Evolutionary conservation across 92 coral and sea anemone species (phyloP), one percentile per base, ranked within the genome.

Genomic region (Muricea muricata): DNA sequence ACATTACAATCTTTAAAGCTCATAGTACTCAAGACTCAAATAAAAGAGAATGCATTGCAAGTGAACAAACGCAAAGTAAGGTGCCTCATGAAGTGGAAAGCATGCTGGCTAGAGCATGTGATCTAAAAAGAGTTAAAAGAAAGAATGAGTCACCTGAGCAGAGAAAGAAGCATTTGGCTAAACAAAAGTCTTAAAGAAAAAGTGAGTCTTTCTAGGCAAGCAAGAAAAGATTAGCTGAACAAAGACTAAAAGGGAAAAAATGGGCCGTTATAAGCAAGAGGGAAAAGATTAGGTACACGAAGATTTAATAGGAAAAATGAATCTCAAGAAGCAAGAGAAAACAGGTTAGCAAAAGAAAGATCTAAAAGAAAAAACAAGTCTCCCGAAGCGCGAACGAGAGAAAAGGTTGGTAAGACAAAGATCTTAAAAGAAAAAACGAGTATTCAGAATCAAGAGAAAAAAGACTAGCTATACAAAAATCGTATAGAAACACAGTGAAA

Each of bases 1-100:
- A 85, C 37, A 56, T 75, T 29, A 61, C 14, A 23, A 85, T 15
- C 3, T 85, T 85, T 47, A 76, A 75, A 31, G 89, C 89, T 28
- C 84, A 85, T 31, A 85, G 89, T 41, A 77, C 78, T 24, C 50
- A n/a, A n/a, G 8, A 6, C 68, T 60, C 28, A 60, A 60, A 60
- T 14, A 26, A 57, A 57, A 57, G 21, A 23, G 1, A 57, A 57
- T 1, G 1, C 65, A 15, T 23, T 42, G 14, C 7, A 42, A 42
- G 14, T 42, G 14, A 1, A 20, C 65, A 10, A 57, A 1, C 23
- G 9, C 2, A 57, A 57, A 0, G 26, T 17, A 26, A 57, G 4
- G 15, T 57, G 65, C 65, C 0, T 57, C 4, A 17, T 57, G 65
- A 57, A 57, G 21, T 0, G 8, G 65, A 57, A 2, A 15, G 65